Conservation (phyloP, 2,888 invertebrate species). For the Dryadula phaetusa region DNA sequence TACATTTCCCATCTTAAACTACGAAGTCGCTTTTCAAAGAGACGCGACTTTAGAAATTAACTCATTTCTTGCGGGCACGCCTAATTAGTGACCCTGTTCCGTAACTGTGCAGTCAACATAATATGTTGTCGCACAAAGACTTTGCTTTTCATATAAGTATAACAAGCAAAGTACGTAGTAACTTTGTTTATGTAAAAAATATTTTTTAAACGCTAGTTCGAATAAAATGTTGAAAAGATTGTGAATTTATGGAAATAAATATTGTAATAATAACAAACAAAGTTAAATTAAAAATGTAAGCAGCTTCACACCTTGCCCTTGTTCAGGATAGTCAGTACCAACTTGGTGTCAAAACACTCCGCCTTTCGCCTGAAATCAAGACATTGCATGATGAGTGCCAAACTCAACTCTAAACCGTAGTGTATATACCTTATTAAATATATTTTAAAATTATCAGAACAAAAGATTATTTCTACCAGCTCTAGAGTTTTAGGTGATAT, state of each 20-base stretch:
- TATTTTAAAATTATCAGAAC: no score
- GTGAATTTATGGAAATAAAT: background rate
- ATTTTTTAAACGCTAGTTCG: background rate
- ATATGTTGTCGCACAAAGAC: slow-evolving; percentile 29
- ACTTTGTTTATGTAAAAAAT: background rate
- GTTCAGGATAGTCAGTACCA: no score
- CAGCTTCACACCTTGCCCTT: no score
- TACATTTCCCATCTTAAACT: background rate
- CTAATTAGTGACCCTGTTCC: slow-evolving; percentile 40
- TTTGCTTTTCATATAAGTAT: slow-evolving; percentile 8
- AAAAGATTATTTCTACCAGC: background rate
- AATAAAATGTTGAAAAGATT: background rate
- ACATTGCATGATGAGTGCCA: no score
- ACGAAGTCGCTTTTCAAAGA: slow-evolving; percentile 32
- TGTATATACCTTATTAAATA: no score
- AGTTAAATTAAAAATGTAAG: no score
- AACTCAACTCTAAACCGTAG: no score
- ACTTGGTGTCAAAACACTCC: no score
- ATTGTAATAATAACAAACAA: background rate
- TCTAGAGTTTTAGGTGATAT: slow-evolving; percentile 5
- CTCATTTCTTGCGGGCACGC: slow-evolving; percentile 42
- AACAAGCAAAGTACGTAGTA: background rate
- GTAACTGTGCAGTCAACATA: slow-evolving; percentile 31
- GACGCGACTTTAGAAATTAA: slow-evolving; percentile 42
- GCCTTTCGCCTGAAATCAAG: no score